Base-by-base conservation (phyloP, 2,113 vertebrate species). In the Erinaceus europaeus region DNA sequence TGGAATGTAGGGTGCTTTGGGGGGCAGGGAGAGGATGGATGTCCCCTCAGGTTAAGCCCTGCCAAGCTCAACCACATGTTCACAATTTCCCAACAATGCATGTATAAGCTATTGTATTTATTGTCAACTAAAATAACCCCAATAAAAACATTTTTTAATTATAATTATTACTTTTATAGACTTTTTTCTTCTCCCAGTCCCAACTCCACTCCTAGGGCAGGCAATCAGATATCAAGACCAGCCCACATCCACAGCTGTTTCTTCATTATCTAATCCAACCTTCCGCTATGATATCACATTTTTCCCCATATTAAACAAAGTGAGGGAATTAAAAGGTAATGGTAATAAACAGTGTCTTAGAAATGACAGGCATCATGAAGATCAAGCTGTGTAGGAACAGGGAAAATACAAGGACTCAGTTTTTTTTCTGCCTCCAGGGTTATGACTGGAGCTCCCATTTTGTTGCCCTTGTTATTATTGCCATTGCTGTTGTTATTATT, bases 121-220 rank as follows among this genome's bases (percentile, higher is more conserved):
- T n/a, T n/a, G n/a, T n/a, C n/a, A n/a, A n/a, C n/a, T 77, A 57
- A 68, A 89, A 76, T 72, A 91, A 75, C 72, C 84, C 77, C 72
- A 91, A n/a, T n/a, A n/a, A n/a, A n/a, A n/a, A n/a, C n/a, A n/a
- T n/a, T n/a, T n/a, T n/a, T n/a, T n/a, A n/a, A n/a, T n/a, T n/a
- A n/a, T n/a, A 86, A 76, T 48, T 80, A 27, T 32, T 78, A 40
- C 50, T 57, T 55, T 50, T 80, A 73, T 4, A 84, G 50, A 29
- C 50, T 80, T 83, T 48, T 83, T 21, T 55, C 61, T 62, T 34
- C 36, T 52, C 23, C 23, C 18, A 29, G 12, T 73, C 65, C 62
- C 57, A 84, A 52, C 50, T 79, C 38, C 21, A 77, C n/a, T 72
- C 21, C 7, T 53, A 48, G 23, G 27, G 11, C 46, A 83, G 65